Conservation (phyloP, 2,113 vertebrate genomes). For the Phainopepla nitens region DNA sequence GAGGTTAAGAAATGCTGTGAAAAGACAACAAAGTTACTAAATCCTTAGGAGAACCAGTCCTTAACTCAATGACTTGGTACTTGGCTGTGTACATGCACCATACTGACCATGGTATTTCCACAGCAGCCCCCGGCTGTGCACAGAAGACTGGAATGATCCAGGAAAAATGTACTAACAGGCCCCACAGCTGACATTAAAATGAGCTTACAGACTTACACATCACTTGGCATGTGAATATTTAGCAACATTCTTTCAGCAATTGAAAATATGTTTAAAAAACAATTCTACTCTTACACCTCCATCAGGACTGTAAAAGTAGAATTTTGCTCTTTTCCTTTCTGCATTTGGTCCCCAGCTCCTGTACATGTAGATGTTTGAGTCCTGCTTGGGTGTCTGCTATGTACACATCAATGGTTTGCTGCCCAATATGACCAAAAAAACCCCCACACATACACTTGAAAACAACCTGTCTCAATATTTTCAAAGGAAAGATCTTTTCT, state of each 20-base stretch:
- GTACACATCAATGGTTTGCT: neutral
- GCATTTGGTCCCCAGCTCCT: neutral
- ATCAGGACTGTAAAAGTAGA: neutral
- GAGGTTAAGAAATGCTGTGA: neutral
- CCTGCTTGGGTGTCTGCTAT: neutral
- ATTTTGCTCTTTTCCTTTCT: neutral
- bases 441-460: neutral
- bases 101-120: neutral
- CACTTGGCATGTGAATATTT: neutral
- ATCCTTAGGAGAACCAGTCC: neutral
- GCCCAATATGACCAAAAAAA: neutral
- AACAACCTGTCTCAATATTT: neutral
- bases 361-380: neutral
- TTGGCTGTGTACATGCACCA: neutral
- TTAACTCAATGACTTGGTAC: neutral
- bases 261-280: neutral
- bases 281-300: neutral
- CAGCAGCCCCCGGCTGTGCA: neutral
- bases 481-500: constrained; percentile 12
- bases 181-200: neutral
- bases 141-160: neutral
- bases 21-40: neutral
- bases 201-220: neutral
- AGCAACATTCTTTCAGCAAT: neutral
- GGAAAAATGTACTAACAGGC: neutral